phyloP scores from a whole-genome alignment of 2,797 vertebrate genomes.

The Micrastur ruficollis region DNA sequence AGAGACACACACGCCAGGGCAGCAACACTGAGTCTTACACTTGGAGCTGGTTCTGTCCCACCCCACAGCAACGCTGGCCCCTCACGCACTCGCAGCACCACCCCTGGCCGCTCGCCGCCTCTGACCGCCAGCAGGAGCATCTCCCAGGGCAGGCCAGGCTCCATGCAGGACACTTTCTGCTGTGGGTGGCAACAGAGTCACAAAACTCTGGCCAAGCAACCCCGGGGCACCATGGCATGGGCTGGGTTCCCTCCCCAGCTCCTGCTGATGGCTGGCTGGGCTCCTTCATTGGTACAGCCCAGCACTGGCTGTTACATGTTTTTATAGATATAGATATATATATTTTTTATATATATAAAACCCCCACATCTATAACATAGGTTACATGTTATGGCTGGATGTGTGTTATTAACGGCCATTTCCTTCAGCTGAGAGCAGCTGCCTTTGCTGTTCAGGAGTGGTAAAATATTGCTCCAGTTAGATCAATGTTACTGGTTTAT shows the following conservation, averaged over 20 bases:
- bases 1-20: neutral
- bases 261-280: no score
- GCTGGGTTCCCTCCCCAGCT: neutral
- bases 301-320: no score
- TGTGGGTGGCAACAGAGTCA: neutral
- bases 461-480: neutral
- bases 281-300: no score
- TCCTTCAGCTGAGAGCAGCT: neutral
- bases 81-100: neutral
- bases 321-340: no score
- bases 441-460: neutral
- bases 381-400: neutral
- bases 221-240: rapidly evolving
- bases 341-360: no score
- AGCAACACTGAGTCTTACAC: rapidly evolving
- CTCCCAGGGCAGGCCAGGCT: neutral
- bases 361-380: no score
- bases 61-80: neutral
- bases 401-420: neutral
- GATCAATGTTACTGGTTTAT: neutral
- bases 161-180: no score
- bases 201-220: no score
- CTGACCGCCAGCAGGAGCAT: neutral
- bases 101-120: neutral
- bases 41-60: neutral